Evolutionary conservation across 2,888 invertebrate species (phyloP).

Genomic region (Orchesella flavescens): DNA sequence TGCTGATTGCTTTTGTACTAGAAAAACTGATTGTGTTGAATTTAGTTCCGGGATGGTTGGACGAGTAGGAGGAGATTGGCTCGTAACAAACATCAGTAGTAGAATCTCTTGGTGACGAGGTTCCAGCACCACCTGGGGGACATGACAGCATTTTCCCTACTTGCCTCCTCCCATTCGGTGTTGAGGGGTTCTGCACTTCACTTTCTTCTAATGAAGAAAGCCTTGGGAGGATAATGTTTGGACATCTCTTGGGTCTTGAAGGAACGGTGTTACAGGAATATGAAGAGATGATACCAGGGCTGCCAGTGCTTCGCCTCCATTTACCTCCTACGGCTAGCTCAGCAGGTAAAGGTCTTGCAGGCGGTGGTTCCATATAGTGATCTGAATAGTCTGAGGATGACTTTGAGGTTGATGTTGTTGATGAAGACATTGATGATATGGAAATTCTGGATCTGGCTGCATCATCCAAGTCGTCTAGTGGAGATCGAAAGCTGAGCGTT

Average conservation of each 20-base stretch:
- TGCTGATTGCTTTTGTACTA: slow-evolving; percentile 48
- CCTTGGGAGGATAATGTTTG: slow-evolving; percentile 51
- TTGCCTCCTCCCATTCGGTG: slow-evolving; percentile 6
- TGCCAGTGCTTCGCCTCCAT: slow-evolving; percentile 35
- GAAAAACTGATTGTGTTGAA: slow-evolving; percentile 58
- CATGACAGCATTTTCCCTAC: slow-evolving; percentile 13
- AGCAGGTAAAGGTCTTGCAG: slow-evolving; percentile 45
- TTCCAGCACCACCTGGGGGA: background rate
- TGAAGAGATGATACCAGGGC: background rate
- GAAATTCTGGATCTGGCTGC: slow-evolving; percentile 61
- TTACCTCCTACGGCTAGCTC: slow-evolving; percentile 17
- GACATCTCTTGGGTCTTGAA: slow-evolving; percentile 54
- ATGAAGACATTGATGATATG: slow-evolving; percentile 47
- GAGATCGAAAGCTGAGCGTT: slow-evolving; percentile 60
- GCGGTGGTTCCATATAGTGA: slow-evolving; percentile 65
- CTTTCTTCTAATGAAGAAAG: slow-evolving; percentile 52
- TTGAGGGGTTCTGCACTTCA: slow-evolving; percentile 14
- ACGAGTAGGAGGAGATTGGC: slow-evolving; percentile 64
- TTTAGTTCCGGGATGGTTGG: slow-evolving; percentile 16
- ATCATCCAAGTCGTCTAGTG: slow-evolving; percentile 63
- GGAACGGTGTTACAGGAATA: slow-evolving; percentile 59
- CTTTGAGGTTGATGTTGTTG: slow-evolving; percentile 54
- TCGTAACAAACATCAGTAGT: slow-evolving; percentile 63
- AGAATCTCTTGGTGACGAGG: background rate
- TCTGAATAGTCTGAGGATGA: slow-evolving; percentile 64